phyloP scores from a whole-genome alignment of 2,888 invertebrate species.

The Craniophora ligustri region DNA sequence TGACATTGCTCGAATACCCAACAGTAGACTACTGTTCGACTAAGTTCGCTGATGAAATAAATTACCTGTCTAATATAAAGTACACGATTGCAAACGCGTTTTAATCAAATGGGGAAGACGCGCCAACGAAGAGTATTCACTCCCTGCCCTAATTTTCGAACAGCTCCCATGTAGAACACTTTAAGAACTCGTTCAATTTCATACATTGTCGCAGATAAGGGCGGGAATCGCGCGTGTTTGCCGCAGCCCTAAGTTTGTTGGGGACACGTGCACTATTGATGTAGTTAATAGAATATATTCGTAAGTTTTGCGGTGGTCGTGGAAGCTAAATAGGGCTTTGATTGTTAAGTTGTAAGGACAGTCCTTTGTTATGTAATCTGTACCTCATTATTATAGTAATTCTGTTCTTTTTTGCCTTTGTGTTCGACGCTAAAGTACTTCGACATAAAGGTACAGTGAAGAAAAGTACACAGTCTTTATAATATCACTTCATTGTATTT shows the following conservation, averaged over 20 bases:
- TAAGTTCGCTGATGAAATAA: no score
- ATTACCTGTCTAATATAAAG: no score
- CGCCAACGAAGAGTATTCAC: slow-evolving; percentile 53
- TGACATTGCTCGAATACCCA: no score
- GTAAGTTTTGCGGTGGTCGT: slow-evolving; percentile 39
- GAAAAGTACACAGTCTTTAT: neutral
- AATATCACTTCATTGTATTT: neutral
- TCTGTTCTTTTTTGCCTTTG: slow-evolving; percentile 5
- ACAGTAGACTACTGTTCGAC: no score
- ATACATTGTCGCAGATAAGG: slow-evolving; percentile 12
- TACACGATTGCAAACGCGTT: slow-evolving; percentile 55
- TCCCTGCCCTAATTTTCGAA: slow-evolving; percentile 53
- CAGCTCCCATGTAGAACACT: slow-evolving; percentile 14
- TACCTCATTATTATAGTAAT: slow-evolving; percentile 12
- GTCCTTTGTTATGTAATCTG: slow-evolving; percentile 22
- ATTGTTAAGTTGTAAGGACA: slow-evolving; percentile 36
- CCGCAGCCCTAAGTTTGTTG: slow-evolving; percentile 22
- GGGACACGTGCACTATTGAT: slow-evolving; percentile 51
- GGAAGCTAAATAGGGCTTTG: slow-evolving; percentile 26
- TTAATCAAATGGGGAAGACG: slow-evolving; percentile 60
- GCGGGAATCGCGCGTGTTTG: slow-evolving; percentile 17
- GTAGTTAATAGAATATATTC: slow-evolving; percentile 44
- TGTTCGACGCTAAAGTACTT: neutral
- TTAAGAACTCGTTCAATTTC: slow-evolving; percentile 13
- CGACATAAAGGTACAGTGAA: neutral